Evolutionary conservation across 1,140 invertebrate species (phyloP).

Genomic region (Centruroides vittatus): DNA sequence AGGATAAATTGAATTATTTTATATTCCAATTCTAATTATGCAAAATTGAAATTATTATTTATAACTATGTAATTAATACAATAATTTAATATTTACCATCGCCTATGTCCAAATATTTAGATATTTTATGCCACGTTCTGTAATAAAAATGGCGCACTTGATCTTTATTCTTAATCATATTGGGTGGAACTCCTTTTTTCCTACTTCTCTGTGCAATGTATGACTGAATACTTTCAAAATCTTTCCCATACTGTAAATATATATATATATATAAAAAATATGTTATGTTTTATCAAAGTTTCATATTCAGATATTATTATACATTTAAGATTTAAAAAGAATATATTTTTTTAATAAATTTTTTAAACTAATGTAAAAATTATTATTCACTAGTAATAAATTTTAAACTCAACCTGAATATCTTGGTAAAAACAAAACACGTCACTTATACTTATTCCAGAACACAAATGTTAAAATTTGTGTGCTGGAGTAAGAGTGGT

Average conservation of each 20-base stretch:
- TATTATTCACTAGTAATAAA: too few relatives aligned
- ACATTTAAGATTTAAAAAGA: too few relatives aligned
- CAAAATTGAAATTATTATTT: too few relatives aligned
- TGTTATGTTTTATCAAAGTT: not conserved
- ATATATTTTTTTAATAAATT: too few relatives aligned
- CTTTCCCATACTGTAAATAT: slow-evolving; percentile 62
- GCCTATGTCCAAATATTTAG: slow-evolving; percentile 72
- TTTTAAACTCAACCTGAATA: too few relatives aligned
- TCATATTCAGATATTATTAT: not conserved
- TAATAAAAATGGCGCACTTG: slow-evolving; percentile 92
- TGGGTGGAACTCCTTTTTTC: slow-evolving; percentile 49
- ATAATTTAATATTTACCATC: slow-evolving; percentile 45
- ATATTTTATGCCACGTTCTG: slow-evolving; percentile 86
- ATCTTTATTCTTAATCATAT: slow-evolving; percentile 60
- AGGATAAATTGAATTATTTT: too few relatives aligned
- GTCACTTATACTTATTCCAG: too few relatives aligned
- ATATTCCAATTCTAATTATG: too few relatives aligned
- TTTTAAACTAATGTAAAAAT: too few relatives aligned
- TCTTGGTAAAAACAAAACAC: too few relatives aligned
- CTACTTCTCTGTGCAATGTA: slow-evolving; percentile 69
- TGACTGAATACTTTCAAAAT: slow-evolving; percentile 80
- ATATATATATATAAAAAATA: slow-evolving; percentile 4
- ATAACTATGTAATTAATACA: not conserved
- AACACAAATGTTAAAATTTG: too few relatives aligned
- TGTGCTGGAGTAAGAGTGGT: too few relatives aligned